Conservation (phyloP, 2,113 vertebrate species). For the Calidris pygmaea region DNA sequence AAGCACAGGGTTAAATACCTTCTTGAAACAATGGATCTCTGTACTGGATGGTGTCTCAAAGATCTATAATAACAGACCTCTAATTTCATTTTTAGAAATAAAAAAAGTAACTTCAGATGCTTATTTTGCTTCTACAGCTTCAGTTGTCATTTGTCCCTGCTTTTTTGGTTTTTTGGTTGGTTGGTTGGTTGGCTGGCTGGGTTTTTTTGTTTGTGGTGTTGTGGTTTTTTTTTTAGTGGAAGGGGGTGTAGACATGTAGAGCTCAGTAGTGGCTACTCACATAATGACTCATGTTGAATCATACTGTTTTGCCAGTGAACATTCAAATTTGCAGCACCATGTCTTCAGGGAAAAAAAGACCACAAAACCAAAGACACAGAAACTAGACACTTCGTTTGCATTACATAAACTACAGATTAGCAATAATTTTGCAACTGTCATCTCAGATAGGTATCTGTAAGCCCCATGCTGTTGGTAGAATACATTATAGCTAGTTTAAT, state of each 20-base stretch:
- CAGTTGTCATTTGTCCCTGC: not conserved
- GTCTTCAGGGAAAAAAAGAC: too few species aligned
- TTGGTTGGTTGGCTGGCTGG: too few species aligned
- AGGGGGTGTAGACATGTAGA: not conserved
- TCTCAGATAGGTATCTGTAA: not conserved
- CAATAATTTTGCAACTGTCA: not conserved
- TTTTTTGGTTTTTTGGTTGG: not conserved
- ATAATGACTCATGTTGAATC: not conserved
- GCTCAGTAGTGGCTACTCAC: accelerated
- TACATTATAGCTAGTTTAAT: not conserved
- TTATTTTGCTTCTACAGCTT: not conserved
- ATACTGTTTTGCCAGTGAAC: not conserved
- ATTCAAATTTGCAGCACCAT: not conserved
- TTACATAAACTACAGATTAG: not conserved
- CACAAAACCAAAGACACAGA: not conserved
- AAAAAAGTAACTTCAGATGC: not conserved
- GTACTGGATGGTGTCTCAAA: not conserved
- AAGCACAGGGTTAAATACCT: not conserved
- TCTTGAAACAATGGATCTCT: not conserved
- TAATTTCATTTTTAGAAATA: not conserved
- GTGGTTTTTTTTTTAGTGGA: not conserved
- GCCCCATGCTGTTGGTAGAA: not conserved
- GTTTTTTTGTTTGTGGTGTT: not conserved
- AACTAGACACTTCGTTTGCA: not conserved
- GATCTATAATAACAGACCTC: not conserved